Base-by-base conservation (phyloP, 2,888 invertebrate species). In the Autographa pulchrina region DNA sequence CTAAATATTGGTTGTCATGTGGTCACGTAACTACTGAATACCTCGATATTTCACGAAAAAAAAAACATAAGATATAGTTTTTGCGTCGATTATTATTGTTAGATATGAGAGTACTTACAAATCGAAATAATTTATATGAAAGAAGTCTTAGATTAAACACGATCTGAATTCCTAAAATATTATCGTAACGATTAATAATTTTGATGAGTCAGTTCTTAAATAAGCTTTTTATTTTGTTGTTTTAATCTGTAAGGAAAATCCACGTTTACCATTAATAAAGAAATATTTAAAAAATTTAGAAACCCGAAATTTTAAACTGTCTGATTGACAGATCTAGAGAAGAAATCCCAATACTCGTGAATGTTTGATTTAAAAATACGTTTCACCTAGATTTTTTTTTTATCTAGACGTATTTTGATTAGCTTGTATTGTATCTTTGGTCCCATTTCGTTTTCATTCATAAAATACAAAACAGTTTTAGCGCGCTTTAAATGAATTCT, bases 1-100 rank as follows among this genome's bases (percentile, higher is more conserved):
- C 72, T 77, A 56, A 65, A 72, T 78, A 72, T 75, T 68, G 58
- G 68, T 75, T 58, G 56, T 54, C 20, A 64, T 16, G 18, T 35
- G 2, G 18, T 14, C 5, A 13, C 38, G 7, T 18, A 69, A 65
- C 71, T 43, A 41, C 41, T 25, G 41, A 56, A 64, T 54, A 54
- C 54, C n/a, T 20, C 25, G 56, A 38, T 48, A n/a, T 48, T 43
- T 16, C 25, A 25, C 25, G 3, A 25, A 5, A 14, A 14, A 48
- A 48, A 48, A 48, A 48, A 3, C n/a, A 43, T 16, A 16, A n/a
- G 16, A n/a, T n/a, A 48, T 16, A 4, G 6, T 48, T 48, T 48
- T 48, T 48, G n/a, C n/a, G 48, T 48, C 16, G 48, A n/a, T n/a
- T 16, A 16, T n/a, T n/a, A n/a, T 48, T 48, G 14, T 6, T 48